A percentile compares a stretch with the other conserved stretches of the same genome.
These are phyloP conservation scores for Drosophila prosaltans DNA, from an alignment of 1,140 invertebrate genomes.

Conservation along the genomic window DNA sequence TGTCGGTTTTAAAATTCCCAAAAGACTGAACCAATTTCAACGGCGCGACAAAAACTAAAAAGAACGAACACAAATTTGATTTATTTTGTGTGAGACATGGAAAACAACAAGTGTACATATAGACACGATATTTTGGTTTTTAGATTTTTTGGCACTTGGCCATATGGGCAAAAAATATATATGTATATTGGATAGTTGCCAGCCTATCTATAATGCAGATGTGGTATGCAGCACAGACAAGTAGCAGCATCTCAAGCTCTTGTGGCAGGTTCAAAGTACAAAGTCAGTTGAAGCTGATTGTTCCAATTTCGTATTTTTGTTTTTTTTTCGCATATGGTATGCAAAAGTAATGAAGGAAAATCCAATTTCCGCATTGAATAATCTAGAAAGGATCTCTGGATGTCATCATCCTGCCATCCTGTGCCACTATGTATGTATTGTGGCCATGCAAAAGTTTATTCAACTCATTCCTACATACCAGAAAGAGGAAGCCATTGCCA, in stretches of 20 bases:
- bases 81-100: slow-evolving; percentile 35
- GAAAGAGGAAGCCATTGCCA: slow-evolving; percentile 22
- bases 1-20: slow-evolving; percentile 14
- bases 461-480: slow-evolving; percentile 42
- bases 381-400: slow-evolving; percentile 25
- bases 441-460: slow-evolving; percentile 64
- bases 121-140: slow-evolving; percentile 21
- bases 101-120: slow-evolving; percentile 17
- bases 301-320: background rate
- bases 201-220: slow-evolving; percentile 19
- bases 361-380: slow-evolving; percentile 66
- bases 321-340: slow-evolving; percentile 27
- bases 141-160: slow-evolving; percentile 54
- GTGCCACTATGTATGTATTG: background rate
- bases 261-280: slow-evolving; percentile 48
- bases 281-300: slow-evolving; percentile 38
- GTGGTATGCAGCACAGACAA: background rate
- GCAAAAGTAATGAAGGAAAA: slow-evolving; percentile 39
- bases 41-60: slow-evolving; percentile 31
- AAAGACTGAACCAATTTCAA: slow-evolving; percentile 29
- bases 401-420: slow-evolving; percentile 47
- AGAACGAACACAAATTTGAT: slow-evolving; percentile 36
- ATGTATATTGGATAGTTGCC: slow-evolving; percentile 34
- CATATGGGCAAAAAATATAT: slow-evolving; percentile 24
- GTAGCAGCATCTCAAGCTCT: slow-evolving; percentile 21